Percentiles rank a stretch among this genome's conserved stretches.
Evolutionary conservation across 2,113 vertebrate genomes (phyloP).

Genomic region (Catharus fuscescens): DNA sequence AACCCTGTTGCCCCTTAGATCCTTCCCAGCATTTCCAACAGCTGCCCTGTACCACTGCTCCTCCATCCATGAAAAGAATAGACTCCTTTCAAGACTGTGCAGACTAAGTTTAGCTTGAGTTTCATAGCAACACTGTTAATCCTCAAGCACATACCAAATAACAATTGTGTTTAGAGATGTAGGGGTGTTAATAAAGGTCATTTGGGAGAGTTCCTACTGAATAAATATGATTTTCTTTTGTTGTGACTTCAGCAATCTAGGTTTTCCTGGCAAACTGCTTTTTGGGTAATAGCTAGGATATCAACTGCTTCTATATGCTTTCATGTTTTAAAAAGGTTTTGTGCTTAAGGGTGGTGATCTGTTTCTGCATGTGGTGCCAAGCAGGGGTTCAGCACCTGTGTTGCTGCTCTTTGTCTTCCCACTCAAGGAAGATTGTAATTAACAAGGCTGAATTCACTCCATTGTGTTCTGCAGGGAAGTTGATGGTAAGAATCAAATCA

Average conservation of each 20-base stretch:
- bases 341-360: not conserved
- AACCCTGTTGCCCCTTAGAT: not conserved
- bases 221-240: constrained; percentile 30
- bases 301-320: not conserved
- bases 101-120: not conserved
- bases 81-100: not conserved
- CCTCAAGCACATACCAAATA: not conserved
- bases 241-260: not conserved
- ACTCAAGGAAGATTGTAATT: not conserved
- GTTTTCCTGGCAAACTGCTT: not conserved
- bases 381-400: not conserved
- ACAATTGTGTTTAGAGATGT: not conserved
- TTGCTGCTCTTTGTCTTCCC: not conserved
- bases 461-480: not conserved
- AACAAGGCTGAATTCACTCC: not conserved
- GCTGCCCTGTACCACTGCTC: not conserved
- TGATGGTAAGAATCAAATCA: not conserved
- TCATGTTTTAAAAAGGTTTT: not conserved
- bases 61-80: not conserved
- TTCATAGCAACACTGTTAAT: not conserved
- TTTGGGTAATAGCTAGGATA: not conserved
- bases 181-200: constrained; percentile 25
- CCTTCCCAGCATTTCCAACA: not conserved
- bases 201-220: not conserved
- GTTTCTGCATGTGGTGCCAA: not conserved